Conservation (phyloP, 2,888 invertebrate species). For the Lingula anatina region DNA sequence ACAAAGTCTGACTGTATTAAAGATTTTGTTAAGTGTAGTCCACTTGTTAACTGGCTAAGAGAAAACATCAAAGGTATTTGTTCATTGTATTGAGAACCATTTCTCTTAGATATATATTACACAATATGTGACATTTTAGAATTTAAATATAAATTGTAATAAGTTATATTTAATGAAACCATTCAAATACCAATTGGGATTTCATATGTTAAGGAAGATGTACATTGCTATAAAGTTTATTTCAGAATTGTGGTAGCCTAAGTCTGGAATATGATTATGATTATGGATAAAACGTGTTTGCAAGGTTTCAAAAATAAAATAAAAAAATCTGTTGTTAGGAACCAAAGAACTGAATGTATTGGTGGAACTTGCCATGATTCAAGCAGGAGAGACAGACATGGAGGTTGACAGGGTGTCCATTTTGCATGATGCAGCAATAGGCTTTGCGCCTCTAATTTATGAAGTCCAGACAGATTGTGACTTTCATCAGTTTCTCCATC, state of each 20-base stretch:
- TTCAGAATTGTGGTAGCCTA: no score
- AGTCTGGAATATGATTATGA: no score
- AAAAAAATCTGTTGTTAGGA: slow-evolving; percentile 9
- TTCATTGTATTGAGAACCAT: no score
- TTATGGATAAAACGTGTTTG: no score
- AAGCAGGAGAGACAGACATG: slow-evolving; percentile 32
- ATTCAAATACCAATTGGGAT: no score
- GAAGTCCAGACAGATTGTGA: slow-evolving; percentile 20
- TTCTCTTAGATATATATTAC: no score
- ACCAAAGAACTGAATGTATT: slow-evolving; percentile 17
- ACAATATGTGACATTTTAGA: no score
- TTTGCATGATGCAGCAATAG: slow-evolving; percentile 38
- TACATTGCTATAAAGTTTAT: no score
- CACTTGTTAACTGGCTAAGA: slow-evolving; percentile 21
- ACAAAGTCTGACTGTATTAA: slow-evolving; percentile 13
- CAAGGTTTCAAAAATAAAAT: background rate
- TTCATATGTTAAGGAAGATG: no score
- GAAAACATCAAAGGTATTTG: slow-evolving; percentile 13
- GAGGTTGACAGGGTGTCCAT: slow-evolving; percentile 35
- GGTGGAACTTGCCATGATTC: slow-evolving; percentile 37
- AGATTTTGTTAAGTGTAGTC: slow-evolving; percentile 13
- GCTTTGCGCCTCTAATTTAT: slow-evolving; percentile 44
- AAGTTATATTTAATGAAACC: no score
- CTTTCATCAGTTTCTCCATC: slow-evolving; percentile 22
- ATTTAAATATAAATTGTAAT: no score